These are phyloP conservation scores for Platycnemis pennipes DNA, from an alignment of 2,888 invertebrate genomes.

Conservation along the genomic window DNA sequence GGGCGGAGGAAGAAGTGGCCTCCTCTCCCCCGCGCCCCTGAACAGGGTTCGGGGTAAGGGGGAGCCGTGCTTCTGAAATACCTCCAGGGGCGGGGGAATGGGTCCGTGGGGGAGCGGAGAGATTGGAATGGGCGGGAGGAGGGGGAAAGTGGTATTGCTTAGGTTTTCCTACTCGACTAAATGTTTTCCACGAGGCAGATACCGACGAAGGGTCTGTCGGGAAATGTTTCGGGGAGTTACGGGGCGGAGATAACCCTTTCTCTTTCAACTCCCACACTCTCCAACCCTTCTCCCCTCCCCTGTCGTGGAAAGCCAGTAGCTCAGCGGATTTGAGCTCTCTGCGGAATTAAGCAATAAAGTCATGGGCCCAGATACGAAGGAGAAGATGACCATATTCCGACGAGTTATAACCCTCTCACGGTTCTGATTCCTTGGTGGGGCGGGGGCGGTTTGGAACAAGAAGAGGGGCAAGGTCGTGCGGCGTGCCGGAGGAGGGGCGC, in stretches of 20 bases:
- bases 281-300: background rate
- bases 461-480: too few species aligned
- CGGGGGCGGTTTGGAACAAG: too few species aligned
- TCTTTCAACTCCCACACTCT: background rate
- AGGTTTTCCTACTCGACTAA: conserved; percentile 63
- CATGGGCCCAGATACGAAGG: conserved; percentile 55
- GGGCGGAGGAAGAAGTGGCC: background rate
- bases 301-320: conserved; percentile 46
- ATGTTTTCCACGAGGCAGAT: conserved; percentile 61
- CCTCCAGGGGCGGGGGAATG: background rate
- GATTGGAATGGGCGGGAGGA: background rate
- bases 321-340: conserved; percentile 69
- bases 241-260: conserved; percentile 59
- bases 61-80: background rate
- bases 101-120: background rate
- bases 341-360: conserved; percentile 68
- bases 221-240: conserved; percentile 49
- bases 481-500: too few species aligned
- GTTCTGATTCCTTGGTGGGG: too few species aligned
- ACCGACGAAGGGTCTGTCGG: background rate
- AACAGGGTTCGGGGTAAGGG: too few species aligned
- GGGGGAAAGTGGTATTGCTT: conserved; percentile 46
- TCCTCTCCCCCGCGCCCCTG: background rate
- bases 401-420: conserved; percentile 19
- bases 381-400: conserved; percentile 62